A percentile compares a stretch with the other conserved stretches of the same genome.
phyloP scores from a whole-genome alignment of 2,113 vertebrate species.

The Ageneiosus marmoratus region DNA sequence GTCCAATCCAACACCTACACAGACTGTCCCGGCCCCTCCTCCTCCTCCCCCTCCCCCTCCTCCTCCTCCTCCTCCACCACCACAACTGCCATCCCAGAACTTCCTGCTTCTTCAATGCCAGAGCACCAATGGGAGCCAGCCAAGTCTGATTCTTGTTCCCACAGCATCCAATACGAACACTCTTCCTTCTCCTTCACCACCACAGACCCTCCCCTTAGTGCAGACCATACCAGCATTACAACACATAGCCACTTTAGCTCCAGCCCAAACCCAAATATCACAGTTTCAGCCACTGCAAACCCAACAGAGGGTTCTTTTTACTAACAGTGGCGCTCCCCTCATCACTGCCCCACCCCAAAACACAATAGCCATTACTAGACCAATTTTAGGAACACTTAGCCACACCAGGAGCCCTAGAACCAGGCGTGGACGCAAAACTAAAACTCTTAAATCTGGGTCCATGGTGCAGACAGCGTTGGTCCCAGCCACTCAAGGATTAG shows the following conservation, averaged over 20 bases:
- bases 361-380: slow-evolving; percentile 61
- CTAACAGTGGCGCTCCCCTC: slow-evolving; percentile 58
- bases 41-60: slow-evolving; percentile 64
- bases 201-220: slow-evolving; percentile 67
- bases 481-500: slow-evolving; percentile 21
- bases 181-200: slow-evolving; percentile 59
- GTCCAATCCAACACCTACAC: slow-evolving; percentile 67
- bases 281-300: slow-evolving; percentile 71
- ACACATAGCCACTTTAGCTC: slow-evolving; percentile 63
- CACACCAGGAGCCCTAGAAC: slow-evolving; percentile 68
- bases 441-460: slow-evolving; percentile 52
- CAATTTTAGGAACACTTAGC: slow-evolving; percentile 66
- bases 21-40: slow-evolving; percentile 56
- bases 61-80: slow-evolving; percentile 52
- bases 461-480: neutral
- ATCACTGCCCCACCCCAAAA: slow-evolving; percentile 49
- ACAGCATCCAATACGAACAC: slow-evolving; percentile 58
- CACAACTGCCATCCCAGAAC: slow-evolving; percentile 69
- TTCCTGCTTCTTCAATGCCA: slow-evolving; percentile 76
- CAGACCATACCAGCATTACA: slow-evolving; percentile 71
- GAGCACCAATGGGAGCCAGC: slow-evolving; percentile 70
- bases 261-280: slow-evolving; percentile 66
- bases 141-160: slow-evolving; percentile 72
- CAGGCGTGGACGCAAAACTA: slow-evolving; percentile 69
- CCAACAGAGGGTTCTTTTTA: slow-evolving; percentile 71